Percentiles rank a stretch among this genome's conserved stretches.
Evolutionary conservation across 2,888 invertebrate genomes (phyloP).

Genomic region (Timandra comae): DNA sequence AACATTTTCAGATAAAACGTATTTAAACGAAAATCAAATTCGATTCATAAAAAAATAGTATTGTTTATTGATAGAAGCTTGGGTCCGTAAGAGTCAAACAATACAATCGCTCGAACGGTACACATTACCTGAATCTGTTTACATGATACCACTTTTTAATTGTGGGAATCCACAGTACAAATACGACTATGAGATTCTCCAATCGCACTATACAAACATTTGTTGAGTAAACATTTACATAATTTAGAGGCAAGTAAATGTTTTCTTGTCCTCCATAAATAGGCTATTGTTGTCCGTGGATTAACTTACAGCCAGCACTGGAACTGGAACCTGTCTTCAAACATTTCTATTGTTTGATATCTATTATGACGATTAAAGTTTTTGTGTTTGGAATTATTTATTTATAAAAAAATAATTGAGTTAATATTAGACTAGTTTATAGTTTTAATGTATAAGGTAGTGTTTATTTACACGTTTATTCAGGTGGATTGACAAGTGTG

Average conservation of each 20-base stretch:
- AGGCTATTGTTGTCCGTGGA: slow-evolving; percentile 35
- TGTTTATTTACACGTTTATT: no score
- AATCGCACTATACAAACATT: slow-evolving; percentile 49
- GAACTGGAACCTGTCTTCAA: slow-evolving; percentile 5
- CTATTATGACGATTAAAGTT: no score
- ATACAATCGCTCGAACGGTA: slow-evolving; percentile 5
- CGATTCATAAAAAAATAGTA: no score
- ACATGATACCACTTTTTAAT: slow-evolving; percentile 26
- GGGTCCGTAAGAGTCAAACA: slow-evolving; percentile 10
- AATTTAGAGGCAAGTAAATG: slow-evolving; percentile 45
- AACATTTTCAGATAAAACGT: no score
- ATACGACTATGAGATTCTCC: slow-evolving; percentile 33
- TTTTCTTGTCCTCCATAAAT: slow-evolving; percentile 40
- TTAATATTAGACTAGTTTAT: no score
- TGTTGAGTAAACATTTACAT: slow-evolving; percentile 43
- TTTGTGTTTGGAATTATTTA: no score
- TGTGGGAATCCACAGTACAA: slow-evolving; percentile 24
- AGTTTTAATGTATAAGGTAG: no score
- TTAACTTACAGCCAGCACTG: slow-evolving; percentile 34
- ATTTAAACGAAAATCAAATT: no score
- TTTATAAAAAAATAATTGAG: no score
- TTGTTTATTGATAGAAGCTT: slow-evolving; percentile 1
- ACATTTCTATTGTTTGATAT: neutral
- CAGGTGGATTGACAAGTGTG: no score
- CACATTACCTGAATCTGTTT: slow-evolving; percentile 11